These are phyloP conservation scores for Elegia similella DNA, from an alignment of 2,888 invertebrate genomes.

Conservation along the genomic window DNA sequence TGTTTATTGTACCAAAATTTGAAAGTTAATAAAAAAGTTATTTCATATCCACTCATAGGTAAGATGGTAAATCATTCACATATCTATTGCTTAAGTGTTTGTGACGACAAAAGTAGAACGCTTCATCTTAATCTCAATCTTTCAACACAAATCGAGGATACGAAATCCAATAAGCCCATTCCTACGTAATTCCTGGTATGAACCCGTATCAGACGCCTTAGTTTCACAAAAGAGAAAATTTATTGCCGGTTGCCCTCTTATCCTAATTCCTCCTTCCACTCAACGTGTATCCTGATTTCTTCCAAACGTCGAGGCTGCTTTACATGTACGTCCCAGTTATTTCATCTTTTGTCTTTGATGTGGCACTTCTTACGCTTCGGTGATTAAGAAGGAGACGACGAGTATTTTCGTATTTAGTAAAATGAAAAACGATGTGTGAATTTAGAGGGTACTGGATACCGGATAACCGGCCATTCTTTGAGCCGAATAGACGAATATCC, in stretches of 20 bases:
- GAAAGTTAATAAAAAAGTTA: too few species aligned
- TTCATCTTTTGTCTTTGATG: background rate
- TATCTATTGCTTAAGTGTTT: too few species aligned
- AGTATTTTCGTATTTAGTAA: background rate
- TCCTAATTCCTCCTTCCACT: background rate
- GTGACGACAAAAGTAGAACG: too few species aligned
- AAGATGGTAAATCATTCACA: too few species aligned
- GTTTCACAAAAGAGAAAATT: conserved; percentile 3
- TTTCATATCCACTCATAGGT: too few species aligned
- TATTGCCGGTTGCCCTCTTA: conserved; percentile 2
- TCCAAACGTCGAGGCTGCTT: background rate
- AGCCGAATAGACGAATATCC: too few species aligned
- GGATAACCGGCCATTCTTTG: too few species aligned
- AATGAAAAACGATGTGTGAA: too few species aligned
- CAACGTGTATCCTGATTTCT: conserved; percentile 1
- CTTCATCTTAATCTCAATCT: too few species aligned
- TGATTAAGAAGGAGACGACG: background rate
- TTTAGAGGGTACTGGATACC: too few species aligned
- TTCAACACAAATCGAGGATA: background rate
- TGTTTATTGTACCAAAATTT: too few species aligned
- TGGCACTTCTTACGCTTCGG: background rate
- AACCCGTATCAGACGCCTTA: background rate
- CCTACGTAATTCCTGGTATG: background rate
- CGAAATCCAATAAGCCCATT: background rate
- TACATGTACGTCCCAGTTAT: background rate